Conservation (phyloP, 2,888 invertebrate genomes). For the Ophioninae sp. region DNA sequence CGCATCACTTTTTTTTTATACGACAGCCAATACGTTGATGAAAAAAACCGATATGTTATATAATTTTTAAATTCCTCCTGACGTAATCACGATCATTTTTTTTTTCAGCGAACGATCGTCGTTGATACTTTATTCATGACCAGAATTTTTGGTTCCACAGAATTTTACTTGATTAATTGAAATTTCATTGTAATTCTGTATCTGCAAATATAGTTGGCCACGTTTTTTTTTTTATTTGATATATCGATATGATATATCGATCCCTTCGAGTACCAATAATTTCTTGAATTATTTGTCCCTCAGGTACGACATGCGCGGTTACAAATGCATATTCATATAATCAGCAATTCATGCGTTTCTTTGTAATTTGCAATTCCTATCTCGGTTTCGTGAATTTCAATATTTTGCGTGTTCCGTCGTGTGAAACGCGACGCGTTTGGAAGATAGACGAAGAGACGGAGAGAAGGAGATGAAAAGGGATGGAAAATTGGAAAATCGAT, state of each 20-base stretch:
- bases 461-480: no score
- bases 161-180: no score
- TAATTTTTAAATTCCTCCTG: background rate
- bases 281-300: background rate
- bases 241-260: background rate
- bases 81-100: background rate
- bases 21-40: no score
- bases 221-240: background rate
- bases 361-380: slow-evolving; percentile 23
- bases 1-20: no score
- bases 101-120: background rate
- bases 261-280: background rate
- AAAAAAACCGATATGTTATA: no score
- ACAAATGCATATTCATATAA: slow-evolving; percentile 19
- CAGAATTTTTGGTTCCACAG: no score
- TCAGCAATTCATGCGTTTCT: slow-evolving; percentile 9
- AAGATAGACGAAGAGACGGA: background rate
- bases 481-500: slow-evolving; percentile 1
- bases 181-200: no score
- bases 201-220: background rate
- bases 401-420: slow-evolving; percentile 10
- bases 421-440: slow-evolving; percentile 12
- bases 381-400: slow-evolving; percentile 26
- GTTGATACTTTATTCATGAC: background rate
- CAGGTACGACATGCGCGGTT: background rate